Conservation (phyloP, 2,797 vertebrate genomes). For the Eurystomus glaucurus region DNA sequence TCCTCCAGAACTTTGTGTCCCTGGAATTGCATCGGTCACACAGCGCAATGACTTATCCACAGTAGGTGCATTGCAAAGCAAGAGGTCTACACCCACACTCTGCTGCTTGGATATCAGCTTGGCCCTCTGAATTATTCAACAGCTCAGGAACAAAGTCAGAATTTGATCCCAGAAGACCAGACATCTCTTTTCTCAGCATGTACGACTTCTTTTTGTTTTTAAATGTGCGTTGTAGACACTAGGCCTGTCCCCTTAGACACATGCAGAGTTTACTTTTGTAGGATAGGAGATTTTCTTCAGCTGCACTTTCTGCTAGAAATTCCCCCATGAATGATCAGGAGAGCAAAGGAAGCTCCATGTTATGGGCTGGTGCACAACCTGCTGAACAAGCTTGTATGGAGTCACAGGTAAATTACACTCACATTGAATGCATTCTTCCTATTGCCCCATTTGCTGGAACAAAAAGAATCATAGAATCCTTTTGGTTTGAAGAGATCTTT, state of each 20-base stretch:
- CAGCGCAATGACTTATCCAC: fast-evolving
- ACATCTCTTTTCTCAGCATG: neutral
- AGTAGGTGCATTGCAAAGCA: fast-evolving
- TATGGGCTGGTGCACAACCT: fast-evolving
- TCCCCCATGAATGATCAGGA: neutral
- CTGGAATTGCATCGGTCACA: neutral
- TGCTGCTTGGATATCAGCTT: neutral
- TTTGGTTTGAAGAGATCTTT: neutral
- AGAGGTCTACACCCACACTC: neutral
- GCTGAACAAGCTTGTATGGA: neutral
- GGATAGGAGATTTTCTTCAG: neutral
- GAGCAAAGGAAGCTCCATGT: neutral
- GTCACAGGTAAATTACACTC: fast-evolving
- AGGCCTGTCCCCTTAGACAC: neutral
- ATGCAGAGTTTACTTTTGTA: neutral
- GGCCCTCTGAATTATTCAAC: slow-evolving; percentile 1
- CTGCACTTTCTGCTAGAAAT: neutral
- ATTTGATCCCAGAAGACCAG: neutral
- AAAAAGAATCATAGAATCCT: neutral
- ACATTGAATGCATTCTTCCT: fast-evolving
- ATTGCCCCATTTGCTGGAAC: neutral
- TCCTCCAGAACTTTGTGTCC: neutral
- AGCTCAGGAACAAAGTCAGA: slow-evolving; percentile 5
- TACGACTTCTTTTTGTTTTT: neutral
- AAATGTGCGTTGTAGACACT: neutral